A percentile compares a stretch with the other conserved stretches of the same genome.
These are phyloP conservation scores for Apis florea DNA, from an alignment of 1,140 invertebrate genomes.

Conservation along the genomic window DNA sequence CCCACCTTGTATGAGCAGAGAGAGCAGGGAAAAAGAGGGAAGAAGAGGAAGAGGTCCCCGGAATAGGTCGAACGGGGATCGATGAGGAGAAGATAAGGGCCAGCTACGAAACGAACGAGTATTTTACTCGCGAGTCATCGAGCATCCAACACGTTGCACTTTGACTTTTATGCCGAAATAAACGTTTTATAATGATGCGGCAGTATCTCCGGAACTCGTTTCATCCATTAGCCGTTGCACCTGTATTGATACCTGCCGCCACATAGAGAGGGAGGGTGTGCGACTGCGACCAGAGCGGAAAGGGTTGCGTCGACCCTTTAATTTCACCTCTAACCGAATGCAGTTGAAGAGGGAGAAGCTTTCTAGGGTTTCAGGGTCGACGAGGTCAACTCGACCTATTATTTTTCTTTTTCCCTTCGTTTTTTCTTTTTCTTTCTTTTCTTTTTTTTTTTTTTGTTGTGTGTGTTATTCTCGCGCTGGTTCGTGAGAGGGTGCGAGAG, in stretches of 20 bases:
- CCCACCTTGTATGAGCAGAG: not conserved
- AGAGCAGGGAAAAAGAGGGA: not conserved
- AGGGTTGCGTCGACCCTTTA: constrained; percentile 65
- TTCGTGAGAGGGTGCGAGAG: not conserved
- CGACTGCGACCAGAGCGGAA: constrained; percentile 22
- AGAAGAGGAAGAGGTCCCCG: not conserved
- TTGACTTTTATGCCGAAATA: constrained; percentile 68
- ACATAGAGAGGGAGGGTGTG: constrained; percentile 50
- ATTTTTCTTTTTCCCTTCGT: constrained; percentile 23
- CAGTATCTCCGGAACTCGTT: constrained; percentile 67
- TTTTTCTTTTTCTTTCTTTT: not conserved
- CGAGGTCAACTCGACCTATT: constrained; percentile 51
- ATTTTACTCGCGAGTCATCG: constrained; percentile 64
- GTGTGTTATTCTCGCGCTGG: not conserved
- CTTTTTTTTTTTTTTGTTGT: not conserved
- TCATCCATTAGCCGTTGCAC: constrained; percentile 65
- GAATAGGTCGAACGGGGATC: constrained; percentile 21
- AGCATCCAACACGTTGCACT: constrained; percentile 52
- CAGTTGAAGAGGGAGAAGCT: constrained; percentile 31
- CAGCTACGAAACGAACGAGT: constrained; percentile 42
- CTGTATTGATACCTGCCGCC: constrained; percentile 48
- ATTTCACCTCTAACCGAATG: constrained; percentile 58
- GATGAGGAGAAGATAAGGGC: constrained; percentile 44
- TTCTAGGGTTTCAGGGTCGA: constrained; percentile 40
- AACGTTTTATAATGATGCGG: constrained; percentile 71